Evolutionary conservation across 2,113 vertebrate genomes (phyloP), one percentile per base, ranked within the genome.

Genomic region (Accipiter cooperii): DNA sequence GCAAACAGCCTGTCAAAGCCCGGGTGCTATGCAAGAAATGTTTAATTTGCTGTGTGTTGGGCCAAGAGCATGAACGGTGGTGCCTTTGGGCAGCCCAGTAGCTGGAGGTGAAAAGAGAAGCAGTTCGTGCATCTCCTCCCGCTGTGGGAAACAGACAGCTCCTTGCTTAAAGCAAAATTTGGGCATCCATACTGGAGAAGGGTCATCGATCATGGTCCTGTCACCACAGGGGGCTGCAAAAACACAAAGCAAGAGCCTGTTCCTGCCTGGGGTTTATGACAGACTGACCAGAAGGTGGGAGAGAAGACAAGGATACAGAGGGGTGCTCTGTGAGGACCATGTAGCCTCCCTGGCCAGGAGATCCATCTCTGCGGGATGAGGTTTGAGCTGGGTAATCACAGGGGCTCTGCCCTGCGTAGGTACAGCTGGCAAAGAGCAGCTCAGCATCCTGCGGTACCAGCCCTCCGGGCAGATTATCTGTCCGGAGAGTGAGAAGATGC

Each of bases 121-220:
- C 21, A 40, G 55, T n/a, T 63, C 44, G 61, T 68, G 54, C 38
- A 80, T 28, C 58, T 54, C 38, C 33, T 76, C 42, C 52, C 13
- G 0, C 40, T 28, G 22, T 1, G 17, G 58, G 46, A 54, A 78
- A 18, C 46, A 46, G 17, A 58, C 3, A 34, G 14, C 12, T 74
- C 73, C 47, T 70, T 46, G 40, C 40, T 54, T 47, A 19, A 38
- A 60, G 33, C 71, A 70, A 54, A 28, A 36, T 16, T 9, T 13
- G 16, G 71, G 57, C 9, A 40, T 33, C 31, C 58, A 34, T 4
- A 0, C 0, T 29, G 64, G 36, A 61, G 51, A 87, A 87, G 12
- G n/a, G n/a, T 44, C 49, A 58, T 9, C 1, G 5, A 1, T 10
- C 8, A 2, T 4, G 55, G 49, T 49, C 42, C 65, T 5, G 1